Evolutionary conservation across 2,888 invertebrate genomes (phyloP).

Genomic region (Erebia aethiops): DNA sequence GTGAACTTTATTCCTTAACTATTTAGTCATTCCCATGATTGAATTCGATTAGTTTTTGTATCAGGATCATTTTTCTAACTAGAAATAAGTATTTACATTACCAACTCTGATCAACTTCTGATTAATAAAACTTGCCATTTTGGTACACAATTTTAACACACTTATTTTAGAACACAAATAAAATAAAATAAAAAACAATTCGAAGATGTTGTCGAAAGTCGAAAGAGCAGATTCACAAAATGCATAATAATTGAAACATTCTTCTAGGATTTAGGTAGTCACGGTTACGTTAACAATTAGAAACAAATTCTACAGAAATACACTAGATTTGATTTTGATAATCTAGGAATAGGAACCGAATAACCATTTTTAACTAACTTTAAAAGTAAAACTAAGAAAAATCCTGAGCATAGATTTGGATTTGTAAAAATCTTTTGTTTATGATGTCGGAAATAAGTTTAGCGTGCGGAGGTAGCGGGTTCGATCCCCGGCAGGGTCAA

Average conservation of each 20-base stretch:
- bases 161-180: too few species aligned
- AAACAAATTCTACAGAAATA: too few species aligned
- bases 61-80: neutral
- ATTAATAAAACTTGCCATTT: neutral
- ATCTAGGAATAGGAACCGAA: too few species aligned
- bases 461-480: too few species aligned
- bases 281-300: too few species aligned
- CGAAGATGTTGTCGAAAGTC: neutral
- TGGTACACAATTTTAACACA: neutral
- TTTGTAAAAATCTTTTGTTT: neutral
- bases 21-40: conserved; percentile 8
- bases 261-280: too few species aligned
- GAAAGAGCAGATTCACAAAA: neutral
- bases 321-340: too few species aligned
- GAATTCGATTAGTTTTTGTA: conserved; percentile 15
- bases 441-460: neutral
- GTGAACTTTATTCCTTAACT: neutral
- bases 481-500: too few species aligned
- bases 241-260: too few species aligned
- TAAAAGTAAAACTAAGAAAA: neutral
- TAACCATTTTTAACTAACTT: neutral
- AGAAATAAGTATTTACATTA: neutral
- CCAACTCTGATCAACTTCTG: neutral
- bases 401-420: neutral
- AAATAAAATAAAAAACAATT: too few species aligned